Evolutionary conservation across 2,888 invertebrate genomes (phyloP).

Genomic region (Diaprepes abbreviatus): DNA sequence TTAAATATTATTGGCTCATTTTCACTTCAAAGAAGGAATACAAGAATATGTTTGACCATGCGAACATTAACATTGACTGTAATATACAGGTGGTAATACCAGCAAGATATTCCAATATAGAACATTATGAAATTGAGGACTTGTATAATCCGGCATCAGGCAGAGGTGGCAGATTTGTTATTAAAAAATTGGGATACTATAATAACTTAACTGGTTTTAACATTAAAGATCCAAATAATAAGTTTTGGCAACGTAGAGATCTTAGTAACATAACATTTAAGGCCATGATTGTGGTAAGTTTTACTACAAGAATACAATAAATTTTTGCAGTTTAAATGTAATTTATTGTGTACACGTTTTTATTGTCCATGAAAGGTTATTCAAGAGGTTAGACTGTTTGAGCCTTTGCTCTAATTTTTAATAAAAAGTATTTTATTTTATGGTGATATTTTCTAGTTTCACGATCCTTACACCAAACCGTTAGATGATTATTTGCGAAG

Average conservation of each 20-base stretch:
- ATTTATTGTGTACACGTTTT: too few species aligned
- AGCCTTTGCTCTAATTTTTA: too few species aligned
- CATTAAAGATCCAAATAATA: slow-evolving; percentile 33
- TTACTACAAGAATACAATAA: neutral
- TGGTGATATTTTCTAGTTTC: slow-evolving; percentile 54
- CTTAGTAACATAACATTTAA: slow-evolving; percentile 59
- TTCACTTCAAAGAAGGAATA: slow-evolving; percentile 40
- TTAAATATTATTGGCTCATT: slow-evolving; percentile 58
- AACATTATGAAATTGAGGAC: slow-evolving; percentile 48
- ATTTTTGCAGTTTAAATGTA: too few species aligned
- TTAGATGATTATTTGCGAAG: slow-evolving; percentile 56
- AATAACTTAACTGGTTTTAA: slow-evolving; percentile 48
- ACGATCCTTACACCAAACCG: slow-evolving; percentile 54
- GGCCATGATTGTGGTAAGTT: slow-evolving; percentile 57
- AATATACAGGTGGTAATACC: slow-evolving; percentile 53
- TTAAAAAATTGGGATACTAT: slow-evolving; percentile 51
- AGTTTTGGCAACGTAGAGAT: slow-evolving; percentile 58
- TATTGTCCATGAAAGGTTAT: too few species aligned
- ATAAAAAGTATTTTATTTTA: too few species aligned
- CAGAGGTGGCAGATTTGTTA: slow-evolving; percentile 54
- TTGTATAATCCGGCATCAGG: slow-evolving; percentile 56
- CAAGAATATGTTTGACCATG: slow-evolving; percentile 48
- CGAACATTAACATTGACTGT: slow-evolving; percentile 54
- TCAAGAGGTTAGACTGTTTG: too few species aligned
- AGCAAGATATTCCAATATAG: slow-evolving; percentile 4